Base-by-base conservation (phyloP, 2,797 vertebrate genomes). In the Craterocephalus amniculus region DNA sequence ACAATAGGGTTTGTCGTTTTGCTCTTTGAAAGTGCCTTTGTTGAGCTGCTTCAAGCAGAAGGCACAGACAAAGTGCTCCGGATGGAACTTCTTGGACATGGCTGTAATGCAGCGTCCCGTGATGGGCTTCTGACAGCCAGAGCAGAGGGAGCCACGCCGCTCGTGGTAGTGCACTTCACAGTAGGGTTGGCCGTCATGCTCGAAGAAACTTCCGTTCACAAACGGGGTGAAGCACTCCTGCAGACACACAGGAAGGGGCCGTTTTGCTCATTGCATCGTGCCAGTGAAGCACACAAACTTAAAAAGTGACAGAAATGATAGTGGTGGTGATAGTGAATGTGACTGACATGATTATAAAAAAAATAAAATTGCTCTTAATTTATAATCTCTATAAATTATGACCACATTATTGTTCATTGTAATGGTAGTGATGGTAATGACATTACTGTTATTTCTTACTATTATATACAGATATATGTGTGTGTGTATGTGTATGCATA, bases 11-110 rank as follows among this genome's bases (percentile, higher is more conserved):
- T 99, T 99, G 94, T 99, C 97, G 0, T 99, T 99, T 83, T 99
- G 97, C 94, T 99, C 98, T 89, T 99, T 99, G 90, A 99, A 99
- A 86, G 98, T 99, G 91, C 98, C 98, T 93, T 99, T 99, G 95
- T 99, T 99, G 86, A 99, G 97, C 80, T 99, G 98, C 87, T 99
- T 99, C 88, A 99, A 96, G 89, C 98, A 99, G 92, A 99, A 99
- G 93, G 98, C 98, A 52, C 98, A 99, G 84, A 98, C 97, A 58
- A 99, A 99, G 91, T 99, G 98, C 95, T 99, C 98, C 0, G 98
- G 98, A 90, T 99, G 98, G 85, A 99, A 99, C 92, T 99, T 99
- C 94, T 96, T 97, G 87, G 94, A 89, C 98, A 99, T 99, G 70
- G 98, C 98, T 0, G 97, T 99, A 94, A 99, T 99, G 83, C 97